phyloP scores from a whole-genome alignment of 2,113 vertebrate species.

The Candoia aspera region DNA sequence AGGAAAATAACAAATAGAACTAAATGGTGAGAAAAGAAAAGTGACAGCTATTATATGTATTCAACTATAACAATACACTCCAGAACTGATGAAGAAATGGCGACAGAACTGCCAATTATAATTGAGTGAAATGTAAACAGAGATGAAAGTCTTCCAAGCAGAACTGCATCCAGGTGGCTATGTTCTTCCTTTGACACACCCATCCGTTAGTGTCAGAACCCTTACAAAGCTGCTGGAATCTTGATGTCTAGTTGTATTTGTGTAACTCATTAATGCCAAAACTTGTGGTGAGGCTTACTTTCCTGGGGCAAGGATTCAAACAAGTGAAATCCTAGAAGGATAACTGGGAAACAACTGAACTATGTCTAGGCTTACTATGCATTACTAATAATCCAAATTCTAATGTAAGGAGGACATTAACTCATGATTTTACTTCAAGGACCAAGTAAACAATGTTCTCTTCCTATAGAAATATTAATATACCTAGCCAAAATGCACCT shows the following conservation, averaged over 20 bases:
- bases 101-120: conserved; percentile 73
- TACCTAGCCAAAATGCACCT: background rate
- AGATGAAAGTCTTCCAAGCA: conserved; percentile 64
- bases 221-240: conserved; percentile 5
- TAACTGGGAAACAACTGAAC: background rate
- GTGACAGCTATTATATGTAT: conserved; percentile 71
- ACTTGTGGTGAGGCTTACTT: accelerated
- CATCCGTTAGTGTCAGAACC: conserved; percentile 1
- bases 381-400: conserved; percentile 9
- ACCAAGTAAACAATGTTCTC: background rate
- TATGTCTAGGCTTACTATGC: background rate
- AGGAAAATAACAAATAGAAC: conserved; percentile 71
- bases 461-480: background rate
- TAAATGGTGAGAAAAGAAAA: conserved; percentile 57
- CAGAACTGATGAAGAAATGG: conserved; percentile 66
- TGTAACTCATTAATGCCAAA: conserved; percentile 5
- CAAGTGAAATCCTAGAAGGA: background rate
- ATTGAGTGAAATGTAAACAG: conserved; percentile 66
- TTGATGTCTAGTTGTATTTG: background rate
- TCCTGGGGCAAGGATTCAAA: background rate
- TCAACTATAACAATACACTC: conserved; percentile 70
- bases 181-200: conserved; percentile 22
- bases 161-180: conserved; percentile 48
- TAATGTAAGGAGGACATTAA: background rate
- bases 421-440: background rate